Base-by-base conservation (phyloP, 2,888 invertebrate species). In the Iphiclides podalirius region DNA sequence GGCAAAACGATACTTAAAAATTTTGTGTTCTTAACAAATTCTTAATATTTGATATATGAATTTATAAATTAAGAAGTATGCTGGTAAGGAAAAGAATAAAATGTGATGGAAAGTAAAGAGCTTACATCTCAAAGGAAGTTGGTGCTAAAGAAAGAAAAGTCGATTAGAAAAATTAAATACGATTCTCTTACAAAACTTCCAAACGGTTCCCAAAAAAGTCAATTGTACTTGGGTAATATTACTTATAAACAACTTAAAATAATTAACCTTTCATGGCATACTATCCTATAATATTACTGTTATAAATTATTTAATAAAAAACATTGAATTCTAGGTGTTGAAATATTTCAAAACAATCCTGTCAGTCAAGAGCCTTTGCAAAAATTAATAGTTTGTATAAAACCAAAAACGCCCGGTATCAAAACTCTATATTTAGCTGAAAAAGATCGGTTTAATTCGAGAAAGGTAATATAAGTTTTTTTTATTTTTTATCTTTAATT, bases 101-200 rank as follows among this genome's bases (percentile, higher is more conserved):
- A 82, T 85, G 87, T 86, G 72, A 88, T 88, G 87, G 87, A 86
- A 84, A 78, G 78, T 85, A 85, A 83, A 70, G 72, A 77, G 70
- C 65, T 67, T 67, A 74, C 78, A 74, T 82, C 80, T 53, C 79
- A 79, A 66, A 82, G 77, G 62, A 80, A 79, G 64, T 69, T 77
- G 66, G 64, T 76, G 67, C 72, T 76, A 69, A 79, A 75, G 67
- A 71, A 76, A 61, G 79, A 84, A 63, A 84, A 81, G 64, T 64
- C 79, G 41, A 68, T 76, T 60, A 72, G 77, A 52, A 67, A 79
- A 69, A 65, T 77, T 55, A 67, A 79, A 58, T 80, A 77, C 78
- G 74, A 79, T 55, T 68, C 66, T 49, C 58, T 72, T 44, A 53
- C 62, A 42, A 65, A 63, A 52, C 60, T 59, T 46, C 63, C 72